Evolutionary conservation across 1,140 invertebrate species (phyloP), one percentile per base, ranked within the genome.

Genomic region (Atta texana): DNA sequence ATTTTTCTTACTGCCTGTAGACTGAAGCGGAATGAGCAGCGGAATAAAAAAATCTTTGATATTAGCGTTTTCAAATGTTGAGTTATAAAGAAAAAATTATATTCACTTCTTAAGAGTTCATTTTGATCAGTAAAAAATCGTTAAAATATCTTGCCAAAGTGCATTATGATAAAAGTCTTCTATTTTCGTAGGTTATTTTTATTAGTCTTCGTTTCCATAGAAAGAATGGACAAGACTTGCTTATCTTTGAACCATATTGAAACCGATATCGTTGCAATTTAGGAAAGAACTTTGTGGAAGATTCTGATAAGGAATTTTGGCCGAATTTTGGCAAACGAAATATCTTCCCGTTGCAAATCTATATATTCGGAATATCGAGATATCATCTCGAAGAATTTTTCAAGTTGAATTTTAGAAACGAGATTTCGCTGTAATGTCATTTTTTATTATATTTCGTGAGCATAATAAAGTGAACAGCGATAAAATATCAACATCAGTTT

Each of bases 241-340:
- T 81, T 81, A 71, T 81, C 78, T 81, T 49, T 44, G 34, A 34
- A 71, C 53, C 12, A 71, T 84, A 84, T 75, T 75, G 55, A 28
- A 84, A 75, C 12, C 39, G 24, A 75, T 84, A 63, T 84, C 31
- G 68, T 21, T 12, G 24, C 69, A 74, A 61, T 84, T 84, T 55
- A 14, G 21, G 14, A 44, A 18, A 14, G 74, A 82, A 72, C 34
- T 82, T n/a, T 16, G 34, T 21, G 21, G 49, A 71, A 81, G 66
- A 81, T 81, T 74, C 31, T 8, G 80, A 84, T 84, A 74, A 84
- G 39, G 14, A 82, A 74, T 84, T 84, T 74, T 61, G 55, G 21
- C 21, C 21, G n/a, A 59, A 69, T 63, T 84, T 74, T 51, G 55
- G 55, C 69, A 28, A 75, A 63, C 21, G 69, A 34, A 49, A 44